A percentile compares a stretch with the other conserved stretches of the same genome.
Conservation (phyloP, 2,888 invertebrate genomes). For the Apamea anceps region DNA sequence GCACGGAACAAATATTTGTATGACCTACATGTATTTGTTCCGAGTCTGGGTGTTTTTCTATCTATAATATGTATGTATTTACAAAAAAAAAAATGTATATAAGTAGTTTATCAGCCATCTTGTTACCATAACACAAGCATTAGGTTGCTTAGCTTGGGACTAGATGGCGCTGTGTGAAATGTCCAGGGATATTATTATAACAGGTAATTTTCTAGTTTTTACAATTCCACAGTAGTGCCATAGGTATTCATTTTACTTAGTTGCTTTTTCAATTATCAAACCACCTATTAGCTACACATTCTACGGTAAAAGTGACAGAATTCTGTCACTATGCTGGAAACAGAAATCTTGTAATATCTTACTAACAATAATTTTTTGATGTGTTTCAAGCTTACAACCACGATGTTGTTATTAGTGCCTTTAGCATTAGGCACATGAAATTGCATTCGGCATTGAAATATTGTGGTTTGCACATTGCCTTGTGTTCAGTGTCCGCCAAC, state of each 20-base stretch:
- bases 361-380: background rate
- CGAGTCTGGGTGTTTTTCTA: no score
- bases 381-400: background rate
- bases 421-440: constrained; percentile 16
- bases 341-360: background rate
- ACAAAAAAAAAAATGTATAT: no score
- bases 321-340: background rate
- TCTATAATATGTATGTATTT: no score
- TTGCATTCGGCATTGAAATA: constrained; percentile 48
- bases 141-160: no score
- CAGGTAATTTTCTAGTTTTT: background rate
- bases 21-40: no score
- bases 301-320: background rate
- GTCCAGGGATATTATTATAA: no score
- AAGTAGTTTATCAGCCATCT: no score
- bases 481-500: constrained; percentile 15
- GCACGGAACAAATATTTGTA: no score
- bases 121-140: no score
- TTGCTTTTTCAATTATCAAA: background rate
- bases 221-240: background rate
- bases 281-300: no score
- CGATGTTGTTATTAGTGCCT: constrained; percentile 9
- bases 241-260: background rate
- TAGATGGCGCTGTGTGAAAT: no score
- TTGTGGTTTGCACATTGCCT: constrained; percentile 44